A percentile compares a stretch with the other conserved stretches of the same genome.
Conservation (phyloP, 2,797 vertebrate genomes). For the Adelosebastes latens region DNA sequence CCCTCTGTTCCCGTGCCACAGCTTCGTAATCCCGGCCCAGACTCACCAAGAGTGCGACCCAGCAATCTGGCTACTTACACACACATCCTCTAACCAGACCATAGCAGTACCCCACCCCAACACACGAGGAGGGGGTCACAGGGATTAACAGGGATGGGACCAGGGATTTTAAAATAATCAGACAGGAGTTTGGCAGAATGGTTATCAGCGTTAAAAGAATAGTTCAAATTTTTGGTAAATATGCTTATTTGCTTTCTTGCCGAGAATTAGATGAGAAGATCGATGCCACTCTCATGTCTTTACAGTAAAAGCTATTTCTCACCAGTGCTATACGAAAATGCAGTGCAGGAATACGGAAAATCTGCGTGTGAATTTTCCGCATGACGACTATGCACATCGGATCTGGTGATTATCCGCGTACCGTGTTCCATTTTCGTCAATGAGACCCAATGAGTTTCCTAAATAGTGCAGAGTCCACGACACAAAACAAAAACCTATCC, state of each 20-base stretch:
- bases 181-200: background rate
- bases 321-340: no score
- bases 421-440: no score
- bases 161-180: slow-evolving; percentile 22
- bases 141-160: slow-evolving; percentile 40
- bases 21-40: slow-evolving; percentile 67
- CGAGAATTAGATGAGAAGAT: background rate
- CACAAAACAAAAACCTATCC: no score
- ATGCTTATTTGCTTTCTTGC: background rate
- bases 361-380: no score
- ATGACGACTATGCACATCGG: no score
- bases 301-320: background rate
- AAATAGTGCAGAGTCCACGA: no score
- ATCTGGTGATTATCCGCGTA: no score
- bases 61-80: slow-evolving; percentile 56
- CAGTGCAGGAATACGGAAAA: no score
- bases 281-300: background rate
- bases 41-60: slow-evolving; percentile 31
- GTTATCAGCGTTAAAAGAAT: background rate
- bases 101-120: slow-evolving; percentile 7
- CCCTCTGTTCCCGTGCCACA: slow-evolving; percentile 43
- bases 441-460: no score
- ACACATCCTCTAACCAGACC: background rate
- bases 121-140: background rate
- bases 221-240: background rate